A percentile compares a stretch with the other conserved stretches of the same genome.
Evolutionary conservation across 2,888 invertebrate species (phyloP).

Genomic region (Osmoderma eremita): DNA sequence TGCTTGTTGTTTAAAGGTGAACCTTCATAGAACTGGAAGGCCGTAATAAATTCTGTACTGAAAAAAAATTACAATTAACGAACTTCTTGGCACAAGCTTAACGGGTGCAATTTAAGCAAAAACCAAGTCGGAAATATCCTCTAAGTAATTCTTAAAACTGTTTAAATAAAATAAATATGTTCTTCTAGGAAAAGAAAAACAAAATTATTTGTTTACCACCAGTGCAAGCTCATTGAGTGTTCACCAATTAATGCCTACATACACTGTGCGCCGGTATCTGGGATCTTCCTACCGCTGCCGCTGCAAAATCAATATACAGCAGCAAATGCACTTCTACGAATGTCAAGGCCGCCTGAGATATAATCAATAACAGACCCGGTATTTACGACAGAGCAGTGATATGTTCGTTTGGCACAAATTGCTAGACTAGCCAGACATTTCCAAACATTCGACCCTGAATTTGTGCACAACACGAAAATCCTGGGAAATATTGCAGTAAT

Average conservation of each 20-base stretch:
- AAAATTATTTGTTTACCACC: too few relatives aligned
- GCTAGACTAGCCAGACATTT: too few relatives aligned
- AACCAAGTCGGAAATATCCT: background rate
- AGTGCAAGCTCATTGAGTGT: too few relatives aligned
- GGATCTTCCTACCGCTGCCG: constrained; percentile 10
- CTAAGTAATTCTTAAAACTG: background rate
- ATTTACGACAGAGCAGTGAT: background rate
- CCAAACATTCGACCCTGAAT: too few relatives aligned
- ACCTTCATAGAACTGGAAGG: too few relatives aligned
- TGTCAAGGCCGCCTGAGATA: constrained; percentile 28
- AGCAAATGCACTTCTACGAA: constrained; percentile 29
- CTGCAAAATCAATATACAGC: constrained; percentile 34
- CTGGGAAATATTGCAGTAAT: too few relatives aligned
- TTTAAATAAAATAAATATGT: too few relatives aligned
- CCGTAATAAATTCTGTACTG: too few relatives aligned
- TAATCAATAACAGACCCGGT: constrained; percentile 23
- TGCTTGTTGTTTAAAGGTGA: too few relatives aligned
- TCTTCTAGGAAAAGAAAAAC: too few relatives aligned
- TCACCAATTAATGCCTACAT: background rate
- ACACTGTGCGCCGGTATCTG: background rate
- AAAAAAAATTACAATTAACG: constrained; percentile 16
- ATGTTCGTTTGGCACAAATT: too few relatives aligned
- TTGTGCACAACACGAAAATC: too few relatives aligned
- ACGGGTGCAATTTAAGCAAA: background rate
- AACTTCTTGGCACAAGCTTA: constrained; percentile 1